Evolutionary conservation across 2,888 invertebrate genomes (phyloP).

Genomic region (Peribatodes rhomboidaria): DNA sequence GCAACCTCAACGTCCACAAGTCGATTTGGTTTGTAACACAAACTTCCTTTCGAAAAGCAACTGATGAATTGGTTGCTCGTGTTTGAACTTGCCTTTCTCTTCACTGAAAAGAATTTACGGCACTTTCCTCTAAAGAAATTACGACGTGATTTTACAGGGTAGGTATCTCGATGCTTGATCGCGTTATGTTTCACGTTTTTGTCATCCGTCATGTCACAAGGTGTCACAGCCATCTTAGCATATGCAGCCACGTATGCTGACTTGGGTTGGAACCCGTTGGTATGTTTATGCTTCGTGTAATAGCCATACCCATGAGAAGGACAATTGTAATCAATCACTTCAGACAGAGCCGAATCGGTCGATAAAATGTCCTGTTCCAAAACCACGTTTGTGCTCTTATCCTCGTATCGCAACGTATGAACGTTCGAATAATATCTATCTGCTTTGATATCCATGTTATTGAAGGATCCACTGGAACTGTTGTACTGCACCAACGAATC

Average conservation of each 20-base stretch:
- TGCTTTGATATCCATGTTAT: slow-evolving; percentile 57
- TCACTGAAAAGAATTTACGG: slow-evolving; percentile 64
- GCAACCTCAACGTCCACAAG: slow-evolving; percentile 8
- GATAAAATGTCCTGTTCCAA: slow-evolving; percentile 57
- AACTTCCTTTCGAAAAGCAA: background rate
- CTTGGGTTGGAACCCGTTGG: slow-evolving; percentile 36
- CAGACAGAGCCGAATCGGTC: slow-evolving; percentile 57
- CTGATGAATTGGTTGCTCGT: slow-evolving; percentile 8
- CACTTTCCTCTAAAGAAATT: slow-evolving; percentile 64
- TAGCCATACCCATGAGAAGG: slow-evolving; percentile 59
- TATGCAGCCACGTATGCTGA: slow-evolving; percentile 39
- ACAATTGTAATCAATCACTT: slow-evolving; percentile 61
- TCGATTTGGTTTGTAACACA: background rate
- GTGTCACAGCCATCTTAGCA: slow-evolving; percentile 30
- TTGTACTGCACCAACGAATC: slow-evolving; percentile 58
- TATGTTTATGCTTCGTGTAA: slow-evolving; percentile 25
- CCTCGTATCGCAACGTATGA: slow-evolving; percentile 68
- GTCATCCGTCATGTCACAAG: slow-evolving; percentile 29
- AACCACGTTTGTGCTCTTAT: slow-evolving; percentile 66
- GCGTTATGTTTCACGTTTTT: slow-evolving; percentile 18
- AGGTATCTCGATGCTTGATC: slow-evolving; percentile 40
- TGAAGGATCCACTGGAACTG: slow-evolving; percentile 64
- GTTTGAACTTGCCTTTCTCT: slow-evolving; percentile 56
- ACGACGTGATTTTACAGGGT: slow-evolving; percentile 57
- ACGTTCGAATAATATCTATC: slow-evolving; percentile 59